Base-by-base conservation (phyloP, 37 sponge, comb jelly and placozoan genomes). In the Cladorhizidae sp. region DNA sequence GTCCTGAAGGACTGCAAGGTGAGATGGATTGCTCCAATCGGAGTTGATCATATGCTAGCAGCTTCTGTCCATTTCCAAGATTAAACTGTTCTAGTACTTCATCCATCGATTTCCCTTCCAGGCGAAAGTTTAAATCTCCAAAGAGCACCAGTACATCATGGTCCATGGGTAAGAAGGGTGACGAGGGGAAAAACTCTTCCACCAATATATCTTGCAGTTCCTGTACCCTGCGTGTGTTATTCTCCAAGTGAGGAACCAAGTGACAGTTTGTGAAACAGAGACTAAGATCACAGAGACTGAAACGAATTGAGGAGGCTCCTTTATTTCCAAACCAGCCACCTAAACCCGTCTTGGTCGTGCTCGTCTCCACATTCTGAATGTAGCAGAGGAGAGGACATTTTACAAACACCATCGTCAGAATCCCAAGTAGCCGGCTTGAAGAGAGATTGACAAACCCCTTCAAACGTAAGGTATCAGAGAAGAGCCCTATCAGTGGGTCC, bases 221-320 rank as follows among this genome's bases (percentile, higher is more conserved):
- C 40, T 80, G 79, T 11, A 80, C 49, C 18, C 94, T 70, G 12
- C 70, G 57, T 2, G 74, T 78, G 56, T 90, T 90, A 35, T 86
- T 84, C 54, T 83, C 87, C 7, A n/a, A 26, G 33, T 93, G 94
- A 3, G 90, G 77, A 0, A 79, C 72, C 22, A 93, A 78, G 50
- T 93, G 94, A 42, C 91, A 93, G 73, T 93, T 93, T 6, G 84
- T 85, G 70, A 93, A 87, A 57, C 90, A 89, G 50, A 93, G 3
- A 18, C 64, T 67, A 8, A 84, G 37, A 39, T 87, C 85, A 18
- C 88, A 84, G 33, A 93, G 41, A 0, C 45, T 72, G 49, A 87
- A 75, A 6, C 90, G 87, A 25, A 93, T 51, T 57, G 79, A 83
- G 3, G 83, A 70, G 17, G 91, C 94, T 23, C 94, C 94, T 37